Evolutionary conservation across 2,888 invertebrate genomes (phyloP).

Genomic region (Leptinotarsa rubiginosa): DNA sequence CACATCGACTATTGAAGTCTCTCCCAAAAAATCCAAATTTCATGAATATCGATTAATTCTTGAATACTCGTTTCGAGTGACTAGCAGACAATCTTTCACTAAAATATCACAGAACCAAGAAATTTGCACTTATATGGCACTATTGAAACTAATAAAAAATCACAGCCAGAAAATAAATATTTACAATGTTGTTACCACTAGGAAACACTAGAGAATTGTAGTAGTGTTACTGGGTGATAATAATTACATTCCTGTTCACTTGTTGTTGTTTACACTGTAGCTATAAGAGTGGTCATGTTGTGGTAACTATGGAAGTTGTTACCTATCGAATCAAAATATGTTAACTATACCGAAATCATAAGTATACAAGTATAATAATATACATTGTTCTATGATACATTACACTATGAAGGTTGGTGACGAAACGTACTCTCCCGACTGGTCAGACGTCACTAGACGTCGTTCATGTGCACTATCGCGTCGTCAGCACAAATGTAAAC

Average conservation of each 20-base stretch:
- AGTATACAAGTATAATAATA: too few relatives aligned
- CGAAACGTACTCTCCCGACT: not conserved
- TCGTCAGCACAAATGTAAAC: constrained; percentile 23
- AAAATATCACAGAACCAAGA: constrained; percentile 19
- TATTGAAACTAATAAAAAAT: constrained; percentile 3
- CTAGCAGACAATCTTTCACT: constrained; percentile 10
- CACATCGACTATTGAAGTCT: constrained; percentile 30
- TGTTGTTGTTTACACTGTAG: not conserved
- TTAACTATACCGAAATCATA: too few relatives aligned
- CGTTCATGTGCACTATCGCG: constrained; percentile 11
- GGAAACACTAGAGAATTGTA: not conserved
- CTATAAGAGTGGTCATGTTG: not conserved
- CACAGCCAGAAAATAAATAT: constrained; percentile 19
- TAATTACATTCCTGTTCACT: constrained; percentile 3
- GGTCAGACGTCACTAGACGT: not conserved
- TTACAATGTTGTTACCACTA: not conserved
- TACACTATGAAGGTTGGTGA: not conserved
- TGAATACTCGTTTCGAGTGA: constrained; percentile 3
- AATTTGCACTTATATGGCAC: constrained; percentile 24
- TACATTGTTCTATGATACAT: not conserved
- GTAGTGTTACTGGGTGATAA: not conserved
- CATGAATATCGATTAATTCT: not conserved
- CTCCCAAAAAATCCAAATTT: not conserved
- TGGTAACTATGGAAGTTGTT: not conserved
- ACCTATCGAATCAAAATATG: too few relatives aligned